Conservation (phyloP, 2,888 invertebrate genomes). For the Crepidodera aurea region DNA sequence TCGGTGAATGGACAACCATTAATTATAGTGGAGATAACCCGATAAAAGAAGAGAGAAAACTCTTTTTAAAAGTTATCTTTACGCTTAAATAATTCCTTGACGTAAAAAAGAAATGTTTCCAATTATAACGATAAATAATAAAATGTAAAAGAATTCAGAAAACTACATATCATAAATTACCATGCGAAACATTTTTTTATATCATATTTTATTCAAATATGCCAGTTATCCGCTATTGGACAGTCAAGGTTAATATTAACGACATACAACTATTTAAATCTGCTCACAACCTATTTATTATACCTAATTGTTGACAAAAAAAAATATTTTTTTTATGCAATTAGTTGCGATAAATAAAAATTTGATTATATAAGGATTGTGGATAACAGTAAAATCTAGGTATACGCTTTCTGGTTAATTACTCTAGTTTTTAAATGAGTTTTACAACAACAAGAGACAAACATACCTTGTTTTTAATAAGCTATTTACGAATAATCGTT, state of each 20-base stretch:
- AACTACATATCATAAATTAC: neutral
- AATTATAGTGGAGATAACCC: no score
- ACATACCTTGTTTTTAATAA: no score
- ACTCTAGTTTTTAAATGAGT: no score
- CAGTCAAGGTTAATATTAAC: neutral
- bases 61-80: no score
- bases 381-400: neutral
- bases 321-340: slow-evolving; percentile 6
- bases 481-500: no score
- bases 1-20: no score
- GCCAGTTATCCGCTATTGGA: neutral
- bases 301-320: slow-evolving; percentile 4
- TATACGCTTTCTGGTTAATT: no score
- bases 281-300: neutral
- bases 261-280: slow-evolving; percentile 4
- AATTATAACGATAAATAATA: neutral
- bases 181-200: neutral
- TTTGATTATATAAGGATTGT: neutral
- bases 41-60: no score
- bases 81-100: no score
- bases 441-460: no score
- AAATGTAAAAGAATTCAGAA: neutral
- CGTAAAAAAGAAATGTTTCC: no score
- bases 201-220: slow-evolving; percentile 1
- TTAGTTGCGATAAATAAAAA: neutral